Base-by-base conservation (phyloP, 2,888 invertebrate genomes). In the Augochlorella aurata region DNA sequence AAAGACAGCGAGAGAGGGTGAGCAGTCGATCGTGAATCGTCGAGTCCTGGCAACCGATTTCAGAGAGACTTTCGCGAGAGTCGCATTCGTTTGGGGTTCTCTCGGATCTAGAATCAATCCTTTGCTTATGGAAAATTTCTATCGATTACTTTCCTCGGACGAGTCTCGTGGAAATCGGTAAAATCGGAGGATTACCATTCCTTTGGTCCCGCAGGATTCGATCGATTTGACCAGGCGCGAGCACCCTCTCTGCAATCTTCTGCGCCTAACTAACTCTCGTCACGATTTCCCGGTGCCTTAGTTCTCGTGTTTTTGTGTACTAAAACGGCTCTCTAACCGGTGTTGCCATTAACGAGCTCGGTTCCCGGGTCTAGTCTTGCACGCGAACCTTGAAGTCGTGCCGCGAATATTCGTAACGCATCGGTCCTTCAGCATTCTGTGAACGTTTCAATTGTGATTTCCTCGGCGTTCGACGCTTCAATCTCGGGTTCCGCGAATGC, bases 361-460 rank as follows among this genome's bases (percentile, higher is more conserved):
- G 2, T 61, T 61, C 54, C 21, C 54, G 58, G 24, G 58, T 58
- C 58, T 14, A 24, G 14, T 14, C 14, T 18, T 16, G 9, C 61
- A 9, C 61, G 61, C 18, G 18, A 63, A 38, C 10, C 63, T 18
- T 18, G 38, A 18, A 47, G 12, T 79, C 75, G 75, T 49, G 21
- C 38, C 79, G 70, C 54, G 72, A 21, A n/a, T 58, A 3, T 5
- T 70, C 54, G 54, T 7, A 21, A 52, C 38, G 4, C 44, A 38
- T 66, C n/a, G 18, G 44, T 77, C 61, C 38, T 5, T 18, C 50
- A 21, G 5, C 79, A 68, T 69, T 68, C 49, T 29, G 24, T 50
- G 44, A 71, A 78, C 61, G 47, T 72, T 72, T 78, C 38, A 24
- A 49, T 65, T 54, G 52, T 67, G 50, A 67, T 18, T 5, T 16